phyloP scores from a whole-genome alignment of 2,797 vertebrate species.

The Craterocephalus amniculus region DNA sequence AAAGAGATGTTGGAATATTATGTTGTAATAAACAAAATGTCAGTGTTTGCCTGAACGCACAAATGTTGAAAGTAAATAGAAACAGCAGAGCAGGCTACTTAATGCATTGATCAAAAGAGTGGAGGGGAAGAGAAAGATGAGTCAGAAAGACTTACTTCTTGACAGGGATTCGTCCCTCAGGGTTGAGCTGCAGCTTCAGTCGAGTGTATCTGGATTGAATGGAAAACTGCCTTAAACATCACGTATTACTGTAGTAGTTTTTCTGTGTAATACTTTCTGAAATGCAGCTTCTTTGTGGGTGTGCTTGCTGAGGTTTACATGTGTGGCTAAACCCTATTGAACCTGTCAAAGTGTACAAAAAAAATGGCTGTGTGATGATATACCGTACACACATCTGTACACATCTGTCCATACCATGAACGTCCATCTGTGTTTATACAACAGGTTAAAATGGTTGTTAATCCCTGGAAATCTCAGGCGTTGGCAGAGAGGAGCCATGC shows the following conservation, averaged over 20 bases:
- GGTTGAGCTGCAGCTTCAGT: constrained; percentile 93
- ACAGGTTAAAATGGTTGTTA: constrained; percentile 38
- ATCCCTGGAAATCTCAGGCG: constrained; percentile 61
- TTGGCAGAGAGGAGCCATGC: constrained; percentile 43
- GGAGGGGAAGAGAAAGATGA: constrained; percentile 43
- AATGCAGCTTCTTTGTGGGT: background rate
- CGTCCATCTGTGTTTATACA: constrained; percentile 44
- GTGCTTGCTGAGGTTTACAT: background rate
- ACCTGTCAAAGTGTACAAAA: background rate
- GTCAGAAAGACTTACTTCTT: constrained; percentile 92
- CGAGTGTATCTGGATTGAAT: constrained; percentile 85
- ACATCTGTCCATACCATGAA: constrained; percentile 13
- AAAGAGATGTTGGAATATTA: background rate
- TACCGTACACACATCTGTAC: background rate
- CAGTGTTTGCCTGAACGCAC: constrained; percentile 1
- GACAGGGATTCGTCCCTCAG: constrained; percentile 94
- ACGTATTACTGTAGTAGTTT: constrained; percentile 33
- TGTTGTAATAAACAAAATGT: constrained; percentile 9
- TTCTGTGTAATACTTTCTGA: background rate
- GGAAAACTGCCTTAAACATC: constrained; percentile 53
- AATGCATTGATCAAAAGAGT: constrained; percentile 49
- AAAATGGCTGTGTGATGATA: background rate
- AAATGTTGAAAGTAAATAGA: constrained; percentile 4
- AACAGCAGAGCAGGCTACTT: constrained; percentile 20
- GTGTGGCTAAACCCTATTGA: constrained; percentile 6